phyloP scores from a whole-genome alignment of 1,140 invertebrate genomes.

The Bursaphelenchus mucronatus region DNA sequence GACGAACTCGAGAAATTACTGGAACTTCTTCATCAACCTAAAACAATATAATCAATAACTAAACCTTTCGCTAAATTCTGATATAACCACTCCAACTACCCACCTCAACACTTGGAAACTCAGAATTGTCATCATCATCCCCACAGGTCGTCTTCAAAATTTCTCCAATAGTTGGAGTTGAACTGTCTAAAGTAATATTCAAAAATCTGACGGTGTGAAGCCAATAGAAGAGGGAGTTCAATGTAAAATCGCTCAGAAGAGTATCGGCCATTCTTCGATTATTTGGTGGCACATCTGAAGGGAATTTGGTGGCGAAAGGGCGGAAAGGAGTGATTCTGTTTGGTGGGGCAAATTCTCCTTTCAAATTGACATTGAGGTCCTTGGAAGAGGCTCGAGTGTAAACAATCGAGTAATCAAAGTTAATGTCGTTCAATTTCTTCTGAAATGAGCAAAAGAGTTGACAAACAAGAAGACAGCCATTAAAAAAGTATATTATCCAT shows the following conservation, averaged over 20 bases:
- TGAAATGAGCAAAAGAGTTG: no score
- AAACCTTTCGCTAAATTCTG: no score
- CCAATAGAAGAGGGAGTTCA: slow-evolving; percentile 52
- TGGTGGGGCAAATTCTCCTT: slow-evolving; percentile 42
- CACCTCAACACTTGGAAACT: slow-evolving; percentile 38
- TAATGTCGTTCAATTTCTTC: slow-evolving; percentile 34
- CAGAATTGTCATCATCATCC: slow-evolving; percentile 48
- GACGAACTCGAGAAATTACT: no score
- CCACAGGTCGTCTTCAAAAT: slow-evolving; percentile 50
- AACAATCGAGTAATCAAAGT: slow-evolving; percentile 40
- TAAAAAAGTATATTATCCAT: no score
- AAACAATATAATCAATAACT: no score
- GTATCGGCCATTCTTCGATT: slow-evolving; percentile 46
- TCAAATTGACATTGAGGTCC: slow-evolving; percentile 46
- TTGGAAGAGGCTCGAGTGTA: slow-evolving; percentile 44
- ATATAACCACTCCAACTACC: background rate
- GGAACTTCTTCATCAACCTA: no score
- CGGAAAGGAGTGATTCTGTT: slow-evolving; percentile 44
- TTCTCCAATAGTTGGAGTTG: slow-evolving; percentile 50
- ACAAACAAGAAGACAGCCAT: no score
- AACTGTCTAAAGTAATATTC: slow-evolving; percentile 29
- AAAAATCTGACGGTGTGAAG: slow-evolving; percentile 22
- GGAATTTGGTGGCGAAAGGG: slow-evolving; percentile 47
- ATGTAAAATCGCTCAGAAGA: slow-evolving; percentile 46
- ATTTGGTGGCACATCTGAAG: slow-evolving; percentile 10